Evolutionary conservation across 2,113 vertebrate genomes (phyloP), one percentile per base, ranked within the genome.

Genomic region (Lagopus muta): DNA sequence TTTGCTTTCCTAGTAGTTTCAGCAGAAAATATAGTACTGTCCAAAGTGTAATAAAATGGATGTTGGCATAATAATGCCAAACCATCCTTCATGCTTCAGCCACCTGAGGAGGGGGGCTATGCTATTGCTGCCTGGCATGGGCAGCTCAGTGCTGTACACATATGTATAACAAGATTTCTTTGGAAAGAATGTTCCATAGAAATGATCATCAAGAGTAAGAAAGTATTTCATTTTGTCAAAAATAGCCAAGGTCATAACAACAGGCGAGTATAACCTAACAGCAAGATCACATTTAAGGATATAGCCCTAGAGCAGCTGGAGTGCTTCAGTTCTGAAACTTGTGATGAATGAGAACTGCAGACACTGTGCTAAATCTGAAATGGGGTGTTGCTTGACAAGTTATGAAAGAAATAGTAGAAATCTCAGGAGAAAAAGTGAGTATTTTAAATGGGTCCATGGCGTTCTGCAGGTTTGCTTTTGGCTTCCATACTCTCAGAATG

Each of bases 181-280:
- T 58, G n/a, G 43, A 74, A 86, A 92, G 69, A 36, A 32, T 77
- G 47, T 73, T 92, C 64, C 70, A 58, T 77, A 80, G 64, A 86
- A 94, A 76, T 74, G 86, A 88, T 89, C 81, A 84, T 94, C 95
- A 93, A 75, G 79, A 92, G 65, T 69, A 79, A 62, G 86, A 79
- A 40, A 19, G 58, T 83, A 82, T 95, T 97, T 95, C 78, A 94
- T 91, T 89, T 28, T 60, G 72, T 89, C 75, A 94, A 32, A 94
- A 94, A 88, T 77, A 94, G 89, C 71, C 93, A 93, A 95, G 88
- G 89, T 95, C 88, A 30, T 48, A 86, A 62, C 55, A 81, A 86
- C 75, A 77, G 67, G 61, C 62, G 22, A 55, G 66, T 73, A 18
- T 47, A 88, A 74, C 64, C 74, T 95, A 90, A 42, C 92, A 94